Conservation (phyloP, 2,888 invertebrate genomes). For the Sturmia bella region DNA sequence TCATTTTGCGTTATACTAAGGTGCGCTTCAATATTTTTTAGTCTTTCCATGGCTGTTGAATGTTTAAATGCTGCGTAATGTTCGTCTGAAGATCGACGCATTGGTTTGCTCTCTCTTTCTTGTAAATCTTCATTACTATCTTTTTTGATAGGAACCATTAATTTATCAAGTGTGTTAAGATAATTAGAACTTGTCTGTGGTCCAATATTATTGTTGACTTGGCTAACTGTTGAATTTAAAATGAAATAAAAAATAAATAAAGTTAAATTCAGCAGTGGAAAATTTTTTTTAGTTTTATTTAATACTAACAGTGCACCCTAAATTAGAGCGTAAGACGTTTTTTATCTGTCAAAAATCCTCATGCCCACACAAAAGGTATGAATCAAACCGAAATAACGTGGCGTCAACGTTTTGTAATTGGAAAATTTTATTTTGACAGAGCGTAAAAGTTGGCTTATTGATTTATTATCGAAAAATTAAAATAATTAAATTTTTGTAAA, state of each 20-base stretch:
- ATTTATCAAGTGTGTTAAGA: conserved; percentile 81
- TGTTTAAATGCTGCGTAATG: conserved; percentile 12
- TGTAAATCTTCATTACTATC: neutral
- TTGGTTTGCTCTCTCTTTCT: conserved; percentile 37
- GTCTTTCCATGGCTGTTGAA: conserved; percentile 86
- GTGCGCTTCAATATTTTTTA: conserved; percentile 86
- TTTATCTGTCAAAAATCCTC: too few relatives aligned
- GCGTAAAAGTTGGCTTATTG: too few relatives aligned
- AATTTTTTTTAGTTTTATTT: neutral
- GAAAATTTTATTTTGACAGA: too few relatives aligned
- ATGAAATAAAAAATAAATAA: too few relatives aligned
- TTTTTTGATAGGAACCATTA: conserved; percentile 78
- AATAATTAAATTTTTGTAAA: too few relatives aligned
- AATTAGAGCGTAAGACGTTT: too few relatives aligned
- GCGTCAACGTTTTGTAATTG: too few relatives aligned
- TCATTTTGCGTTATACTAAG: conserved; percentile 83
- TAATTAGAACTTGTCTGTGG: conserved; percentile 84
- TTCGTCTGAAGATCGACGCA: neutral
- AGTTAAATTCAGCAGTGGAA: neutral
- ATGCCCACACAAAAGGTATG: too few relatives aligned
- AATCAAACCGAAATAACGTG: too few relatives aligned
- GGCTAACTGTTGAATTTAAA: conserved; percentile 83
- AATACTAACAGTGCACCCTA: too few relatives aligned
- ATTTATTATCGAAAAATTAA: too few relatives aligned
- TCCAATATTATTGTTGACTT: conserved; percentile 87